Evolutionary conservation across 1,140 invertebrate genomes (phyloP), one percentile per base, ranked within the genome.

Genomic region (Teleopsis dalmanni): DNA sequence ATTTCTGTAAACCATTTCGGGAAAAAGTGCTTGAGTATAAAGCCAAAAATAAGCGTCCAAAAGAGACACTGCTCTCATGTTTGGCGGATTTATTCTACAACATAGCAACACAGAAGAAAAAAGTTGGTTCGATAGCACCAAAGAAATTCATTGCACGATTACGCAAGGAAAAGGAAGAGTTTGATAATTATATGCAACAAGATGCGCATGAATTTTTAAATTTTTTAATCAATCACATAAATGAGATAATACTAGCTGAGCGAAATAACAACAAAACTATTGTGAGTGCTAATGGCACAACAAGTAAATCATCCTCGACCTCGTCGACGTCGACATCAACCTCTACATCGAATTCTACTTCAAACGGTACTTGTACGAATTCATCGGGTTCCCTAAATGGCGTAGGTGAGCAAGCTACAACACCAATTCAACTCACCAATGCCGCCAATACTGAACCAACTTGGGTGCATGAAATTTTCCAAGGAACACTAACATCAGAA

Each of bases 161-260:
- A 60, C 82, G 95, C 60, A 98, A 99, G 80, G 96, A 99, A 77
- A 99, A 99, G 84, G 95, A 97, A 75, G 85, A 95, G 64, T 99
- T 99, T 80, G 95, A 99, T 74, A 99, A 99, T 73, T 98, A 97
- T 68, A 94, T 98, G 87, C 95, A 99, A 73, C 96, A 99, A 78
- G 96, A 99, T 85, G 96, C 96, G 37, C 96, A 99, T 72, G 96
- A 99, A 74, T 99, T 99, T 78, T 79, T 99, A 38, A 99, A 99
- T 73, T 99, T 98, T 74, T 78, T 99, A 38, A 91, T 99, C 41
- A 99, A 99, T 75, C 88, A 90, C 69, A 92, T 93, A 63, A 92
- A 91, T 76, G 89, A 92, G 78, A 91, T 91, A 55, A 88, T 98
- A 58, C 73, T 92, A 71, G 87, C 88, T 52, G 88, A 92, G 72